Evolutionary conservation across 2,797 vertebrate species (phyloP).

Genomic region (Knipowitschia caucasica): DNA sequence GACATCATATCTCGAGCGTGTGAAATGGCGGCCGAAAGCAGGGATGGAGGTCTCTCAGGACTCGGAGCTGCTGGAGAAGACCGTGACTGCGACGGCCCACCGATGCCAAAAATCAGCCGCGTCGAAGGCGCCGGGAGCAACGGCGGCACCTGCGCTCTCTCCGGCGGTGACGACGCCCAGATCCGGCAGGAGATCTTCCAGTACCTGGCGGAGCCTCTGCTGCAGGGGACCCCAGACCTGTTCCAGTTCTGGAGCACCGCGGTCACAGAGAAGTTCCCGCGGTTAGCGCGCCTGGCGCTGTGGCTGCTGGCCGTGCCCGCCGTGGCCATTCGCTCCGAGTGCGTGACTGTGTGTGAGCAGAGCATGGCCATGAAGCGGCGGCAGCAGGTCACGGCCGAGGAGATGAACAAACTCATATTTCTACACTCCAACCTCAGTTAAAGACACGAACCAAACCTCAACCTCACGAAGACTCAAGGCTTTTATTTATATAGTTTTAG

Average conservation of each 20-base stretch:
- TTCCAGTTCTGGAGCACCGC: slow-evolving; percentile 97
- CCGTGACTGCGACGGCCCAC: slow-evolving; percentile 68
- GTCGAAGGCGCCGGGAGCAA: slow-evolving; percentile 61
- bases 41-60: slow-evolving; percentile 76
- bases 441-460: slow-evolving; percentile 59
- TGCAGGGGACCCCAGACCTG: slow-evolving; percentile 90
- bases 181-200: slow-evolving; percentile 92
- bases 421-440: slow-evolving; percentile 97
- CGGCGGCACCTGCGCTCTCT: slow-evolving; percentile 34
- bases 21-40: slow-evolving; percentile 84
- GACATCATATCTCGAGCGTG: slow-evolving; percentile 95
- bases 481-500: slow-evolving; percentile 70
- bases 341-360: slow-evolving; percentile 93
- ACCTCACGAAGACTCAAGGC: slow-evolving; percentile 64
- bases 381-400: slow-evolving; percentile 91
- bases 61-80: slow-evolving; percentile 79
- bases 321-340: slow-evolving; percentile 89
- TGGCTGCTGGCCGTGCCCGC: slow-evolving; percentile 97
- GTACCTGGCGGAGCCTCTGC: slow-evolving; percentile 94
- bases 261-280: slow-evolving; percentile 87
- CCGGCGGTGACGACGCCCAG: slow-evolving; percentile 57
- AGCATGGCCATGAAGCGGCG: slow-evolving; percentile 91
- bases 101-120: slow-evolving; percentile 69
- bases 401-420: slow-evolving; percentile 99
- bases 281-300: slow-evolving; percentile 90